Conservation (phyloP, 2,797 vertebrate species). For the Anolis apletophallus region DNA sequence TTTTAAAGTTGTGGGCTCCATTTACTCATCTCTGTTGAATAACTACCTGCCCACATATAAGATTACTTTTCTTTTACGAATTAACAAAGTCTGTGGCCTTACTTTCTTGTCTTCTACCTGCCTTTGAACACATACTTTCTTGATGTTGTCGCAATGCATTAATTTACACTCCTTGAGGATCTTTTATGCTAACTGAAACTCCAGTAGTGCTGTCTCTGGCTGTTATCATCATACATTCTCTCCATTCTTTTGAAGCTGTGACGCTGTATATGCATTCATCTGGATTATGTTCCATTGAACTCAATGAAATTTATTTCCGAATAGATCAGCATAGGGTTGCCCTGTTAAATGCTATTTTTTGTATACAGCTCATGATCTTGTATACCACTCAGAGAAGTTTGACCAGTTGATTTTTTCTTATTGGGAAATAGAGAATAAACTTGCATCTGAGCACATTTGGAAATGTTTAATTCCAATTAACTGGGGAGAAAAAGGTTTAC, state of each 20-base stretch:
- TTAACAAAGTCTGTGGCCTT: background rate
- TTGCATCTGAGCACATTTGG: background rate
- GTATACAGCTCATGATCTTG: background rate
- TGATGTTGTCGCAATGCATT: background rate
- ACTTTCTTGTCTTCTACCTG: background rate
- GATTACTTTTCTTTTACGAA: background rate
- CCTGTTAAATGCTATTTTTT: background rate
- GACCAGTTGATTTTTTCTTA: background rate
- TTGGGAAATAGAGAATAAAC: background rate
- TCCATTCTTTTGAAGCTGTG: background rate
- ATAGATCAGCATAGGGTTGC: background rate
- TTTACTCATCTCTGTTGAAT: background rate
- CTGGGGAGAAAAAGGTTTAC: background rate
- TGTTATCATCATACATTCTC: background rate
- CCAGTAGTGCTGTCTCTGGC: background rate
- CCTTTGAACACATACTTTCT: background rate
- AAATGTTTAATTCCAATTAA: background rate
- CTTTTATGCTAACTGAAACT: background rate
- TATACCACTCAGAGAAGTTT: background rate
- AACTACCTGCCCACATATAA: background rate
- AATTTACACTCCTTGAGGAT: background rate
- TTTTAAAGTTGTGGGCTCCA: background rate
- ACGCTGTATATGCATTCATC: background rate
- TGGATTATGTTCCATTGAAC: background rate
- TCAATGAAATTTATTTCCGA: background rate